Percentiles rank a stretch among this genome's conserved stretches.
phyloP scores from a whole-genome alignment of 37 sponge, comb jelly and placozoan genomes.

The Spongia lamella region DNA sequence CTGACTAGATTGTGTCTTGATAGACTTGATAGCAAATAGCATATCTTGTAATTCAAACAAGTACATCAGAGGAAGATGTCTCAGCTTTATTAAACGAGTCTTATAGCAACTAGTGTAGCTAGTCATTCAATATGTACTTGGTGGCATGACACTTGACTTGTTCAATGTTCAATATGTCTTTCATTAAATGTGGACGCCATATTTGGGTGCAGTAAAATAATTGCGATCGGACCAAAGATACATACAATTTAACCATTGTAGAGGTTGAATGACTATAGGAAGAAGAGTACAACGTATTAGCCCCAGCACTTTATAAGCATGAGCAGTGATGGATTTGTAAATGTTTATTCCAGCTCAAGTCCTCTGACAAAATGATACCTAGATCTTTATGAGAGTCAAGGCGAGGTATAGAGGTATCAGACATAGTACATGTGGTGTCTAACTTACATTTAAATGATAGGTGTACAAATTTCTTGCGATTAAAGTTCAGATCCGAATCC shows the following conservation, averaged over 20 bases:
- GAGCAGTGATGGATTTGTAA: too few species aligned
- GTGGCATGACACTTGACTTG: background rate
- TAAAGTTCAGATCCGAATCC: too few species aligned
- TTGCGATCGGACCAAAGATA: too few species aligned
- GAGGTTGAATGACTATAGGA: background rate
- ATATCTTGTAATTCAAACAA: background rate
- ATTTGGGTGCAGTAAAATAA: background rate
- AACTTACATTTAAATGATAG: background rate
- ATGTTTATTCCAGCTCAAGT: constrained; percentile 1
- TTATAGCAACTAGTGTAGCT: background rate
- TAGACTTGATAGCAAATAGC: background rate
- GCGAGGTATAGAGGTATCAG: too few species aligned
- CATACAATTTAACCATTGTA: background rate
- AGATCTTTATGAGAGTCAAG: background rate
- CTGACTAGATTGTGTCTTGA: too few species aligned
- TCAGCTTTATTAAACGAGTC: background rate
- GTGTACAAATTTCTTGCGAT: too few species aligned
- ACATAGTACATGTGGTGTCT: background rate
- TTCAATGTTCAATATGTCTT: constrained; percentile 7
- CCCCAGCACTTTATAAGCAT: background rate
- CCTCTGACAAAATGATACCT: background rate
- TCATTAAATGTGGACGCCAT: background rate
- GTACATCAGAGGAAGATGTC: background rate
- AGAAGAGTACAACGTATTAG: background rate
- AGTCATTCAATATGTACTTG: background rate